A percentile compares a stretch with the other conserved stretches of the same genome.
phyloP scores from a whole-genome alignment of 2,888 invertebrate genomes.

The Lapara coniferarum region DNA sequence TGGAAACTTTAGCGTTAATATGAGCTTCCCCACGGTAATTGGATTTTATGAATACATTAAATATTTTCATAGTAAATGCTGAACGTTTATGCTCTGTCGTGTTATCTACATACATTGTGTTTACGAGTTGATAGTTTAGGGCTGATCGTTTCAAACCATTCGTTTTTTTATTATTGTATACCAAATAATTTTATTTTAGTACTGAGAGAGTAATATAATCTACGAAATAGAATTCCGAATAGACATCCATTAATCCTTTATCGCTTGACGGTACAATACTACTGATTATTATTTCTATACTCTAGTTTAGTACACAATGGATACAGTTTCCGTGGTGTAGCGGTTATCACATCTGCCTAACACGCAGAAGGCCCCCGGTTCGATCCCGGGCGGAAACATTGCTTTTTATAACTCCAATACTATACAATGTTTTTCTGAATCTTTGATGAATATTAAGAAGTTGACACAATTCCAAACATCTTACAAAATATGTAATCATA shows the following conservation, averaged over 20 bases:
- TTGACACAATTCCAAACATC: too few relatives aligned
- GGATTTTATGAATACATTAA: constrained; percentile 64
- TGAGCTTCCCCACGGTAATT: constrained; percentile 58
- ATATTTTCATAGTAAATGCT: constrained; percentile 44
- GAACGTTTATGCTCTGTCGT: constrained; percentile 3
- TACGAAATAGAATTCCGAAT: too few relatives aligned
- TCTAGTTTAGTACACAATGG: neutral
- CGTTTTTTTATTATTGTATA: neutral
- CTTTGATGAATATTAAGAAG: too few relatives aligned
- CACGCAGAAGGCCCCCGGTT: constrained; percentile 96
- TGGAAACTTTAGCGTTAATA: constrained; percentile 63
- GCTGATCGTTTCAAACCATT: neutral
- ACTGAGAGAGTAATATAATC: neutral
- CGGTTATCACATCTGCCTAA: constrained; percentile 96
- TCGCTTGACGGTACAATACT: neutral
- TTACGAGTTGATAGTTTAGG: neutral
- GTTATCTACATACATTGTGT: neutral
- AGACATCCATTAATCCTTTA: too few relatives aligned
- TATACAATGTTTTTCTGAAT: too few relatives aligned
- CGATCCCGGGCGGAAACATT: constrained; percentile 93
- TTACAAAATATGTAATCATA: too few relatives aligned
- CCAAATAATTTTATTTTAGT: neutral
- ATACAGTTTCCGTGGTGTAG: constrained; percentile 91
- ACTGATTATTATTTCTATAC: neutral
- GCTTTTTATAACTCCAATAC: neutral